A percentile compares a stretch with the other conserved stretches of the same genome.
Conservation (phyloP, 2,888 invertebrate species). For the Pristionchus arcanus region DNA sequence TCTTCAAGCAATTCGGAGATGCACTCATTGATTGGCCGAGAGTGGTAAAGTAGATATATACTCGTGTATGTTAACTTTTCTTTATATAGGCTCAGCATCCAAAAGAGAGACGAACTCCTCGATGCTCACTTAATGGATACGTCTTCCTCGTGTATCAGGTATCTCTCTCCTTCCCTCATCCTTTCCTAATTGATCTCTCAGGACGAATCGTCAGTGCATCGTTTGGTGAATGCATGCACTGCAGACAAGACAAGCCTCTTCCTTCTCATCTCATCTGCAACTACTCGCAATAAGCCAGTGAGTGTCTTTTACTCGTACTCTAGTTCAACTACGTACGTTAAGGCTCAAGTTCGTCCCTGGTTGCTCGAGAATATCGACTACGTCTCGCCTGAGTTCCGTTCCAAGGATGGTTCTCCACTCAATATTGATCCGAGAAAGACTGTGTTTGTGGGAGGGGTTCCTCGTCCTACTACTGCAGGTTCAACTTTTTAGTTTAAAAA, state of each 20-base stretch:
- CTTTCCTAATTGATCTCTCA: background rate
- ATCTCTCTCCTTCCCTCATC: background rate
- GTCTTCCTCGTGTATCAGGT: constrained; percentile 84
- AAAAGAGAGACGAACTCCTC: constrained; percentile 51
- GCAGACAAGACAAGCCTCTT: constrained; percentile 97
- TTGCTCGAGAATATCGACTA: constrained; percentile 91
- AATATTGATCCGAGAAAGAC: constrained; percentile 97
- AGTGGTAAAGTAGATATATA: constrained; percentile 80
- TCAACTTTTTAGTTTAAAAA: background rate
- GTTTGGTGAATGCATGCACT: constrained; percentile 96
- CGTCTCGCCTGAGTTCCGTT: constrained; percentile 84
- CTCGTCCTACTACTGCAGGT: constrained; percentile 83
- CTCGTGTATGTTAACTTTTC: background rate
- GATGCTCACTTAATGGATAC: constrained; percentile 79
- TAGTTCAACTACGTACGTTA: background rate
- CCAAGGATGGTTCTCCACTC: constrained; percentile 85
- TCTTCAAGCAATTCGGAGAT: constrained; percentile 96
- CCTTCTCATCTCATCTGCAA: constrained; percentile 97
- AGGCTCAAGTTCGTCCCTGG: constrained; percentile 61
- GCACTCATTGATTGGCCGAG: constrained; percentile 99
- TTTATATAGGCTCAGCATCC: constrained; percentile 52
- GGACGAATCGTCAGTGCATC: constrained; percentile 96
- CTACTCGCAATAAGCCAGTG: constrained; percentile 98
- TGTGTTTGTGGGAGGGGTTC: constrained; percentile 98
- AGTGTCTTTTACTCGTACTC: constrained; percentile 61